Base-by-base conservation (phyloP, 2,888 invertebrate genomes). In the Serripes groenlandicus region DNA sequence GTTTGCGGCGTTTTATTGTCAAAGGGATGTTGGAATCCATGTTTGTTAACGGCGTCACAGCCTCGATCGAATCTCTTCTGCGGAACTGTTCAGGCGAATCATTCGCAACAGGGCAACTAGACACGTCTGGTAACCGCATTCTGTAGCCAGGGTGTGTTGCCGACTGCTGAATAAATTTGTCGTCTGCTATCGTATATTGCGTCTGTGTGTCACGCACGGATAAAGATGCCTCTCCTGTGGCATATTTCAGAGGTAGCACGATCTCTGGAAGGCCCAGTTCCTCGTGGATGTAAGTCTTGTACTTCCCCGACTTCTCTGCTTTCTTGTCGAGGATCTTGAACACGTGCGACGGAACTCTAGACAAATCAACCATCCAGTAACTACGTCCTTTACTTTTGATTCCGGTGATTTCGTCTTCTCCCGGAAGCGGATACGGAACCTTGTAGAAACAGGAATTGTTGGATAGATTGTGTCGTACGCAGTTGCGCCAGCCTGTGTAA, bases 401-500 rank as follows among this genome's bases (percentile, higher is more conserved):
- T 3, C 56, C 72, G 5, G 64, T 32, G 0, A 68, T 23, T 28
- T 74, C 74, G 1, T 60, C 58, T 11, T 76, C 76, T 23, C 66
- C 66, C 26, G 66, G 66, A 26, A 34, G 35, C 42, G 66, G 66
- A 66, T 66, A 66, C 26, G 66, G 66, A 26, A 66, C 66, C 71
- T 90, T 91, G 76, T 81, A 71, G 81, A 91, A 91, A 69, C 91
- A 92, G 3, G 62, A 28, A 56, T 82, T 84, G 75, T 86, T 75
- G 32, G 91, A 90, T 15, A 92, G 82, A 35, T 88, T 91, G 88
- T 92, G 91, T 5, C 91, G 87, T 0, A 91, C 87, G 1, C 90
- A 91, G 69, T 90, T 89, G 69, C 84, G 88, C 92, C 92, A 92
- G 4, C 91, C 91, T 11, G 56, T 75, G 81, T 92, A 91, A 5